These are phyloP conservation scores for Martes martes DNA, from an alignment of 2,113 vertebrate species.

Conservation along the genomic window DNA sequence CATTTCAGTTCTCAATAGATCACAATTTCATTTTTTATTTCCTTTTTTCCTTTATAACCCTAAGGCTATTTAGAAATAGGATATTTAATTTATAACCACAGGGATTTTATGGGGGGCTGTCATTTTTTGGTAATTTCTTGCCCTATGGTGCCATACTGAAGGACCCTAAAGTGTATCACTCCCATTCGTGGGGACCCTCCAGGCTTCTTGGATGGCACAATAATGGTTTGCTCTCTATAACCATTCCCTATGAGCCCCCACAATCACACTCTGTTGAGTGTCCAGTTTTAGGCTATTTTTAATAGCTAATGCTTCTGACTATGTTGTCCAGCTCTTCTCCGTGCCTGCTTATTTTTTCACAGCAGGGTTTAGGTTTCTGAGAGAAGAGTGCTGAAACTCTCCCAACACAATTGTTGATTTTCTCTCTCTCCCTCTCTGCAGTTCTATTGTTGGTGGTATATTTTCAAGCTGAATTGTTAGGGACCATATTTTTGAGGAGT, in stretches of 20 bases:
- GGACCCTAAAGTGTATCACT: neutral
- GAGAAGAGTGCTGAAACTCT: neutral
- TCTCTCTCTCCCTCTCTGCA: neutral
- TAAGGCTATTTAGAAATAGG: neutral
- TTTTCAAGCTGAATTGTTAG: neutral
- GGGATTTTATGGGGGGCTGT: neutral
- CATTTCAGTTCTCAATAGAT: neutral
- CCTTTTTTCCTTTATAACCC: neutral
- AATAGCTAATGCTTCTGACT: neutral
- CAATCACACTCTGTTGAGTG: neutral
- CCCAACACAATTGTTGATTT: neutral
- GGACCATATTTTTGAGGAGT: neutral
- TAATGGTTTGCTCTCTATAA: neutral
- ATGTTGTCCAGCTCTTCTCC: neutral
- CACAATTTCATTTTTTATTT: slow-evolving; percentile 13
- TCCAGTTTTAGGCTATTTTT: neutral
- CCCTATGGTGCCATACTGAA: neutral
- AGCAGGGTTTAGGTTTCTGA: neutral
- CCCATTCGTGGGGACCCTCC: neutral
- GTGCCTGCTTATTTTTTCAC: neutral
- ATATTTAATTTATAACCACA: neutral
- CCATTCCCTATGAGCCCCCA: neutral
- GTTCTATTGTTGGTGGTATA: rapidly evolving
- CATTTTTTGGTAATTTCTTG: neutral
- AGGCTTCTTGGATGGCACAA: neutral